Conservation (phyloP, 2,888 invertebrate genomes). For the Minunthozetes semirufus region DNA sequence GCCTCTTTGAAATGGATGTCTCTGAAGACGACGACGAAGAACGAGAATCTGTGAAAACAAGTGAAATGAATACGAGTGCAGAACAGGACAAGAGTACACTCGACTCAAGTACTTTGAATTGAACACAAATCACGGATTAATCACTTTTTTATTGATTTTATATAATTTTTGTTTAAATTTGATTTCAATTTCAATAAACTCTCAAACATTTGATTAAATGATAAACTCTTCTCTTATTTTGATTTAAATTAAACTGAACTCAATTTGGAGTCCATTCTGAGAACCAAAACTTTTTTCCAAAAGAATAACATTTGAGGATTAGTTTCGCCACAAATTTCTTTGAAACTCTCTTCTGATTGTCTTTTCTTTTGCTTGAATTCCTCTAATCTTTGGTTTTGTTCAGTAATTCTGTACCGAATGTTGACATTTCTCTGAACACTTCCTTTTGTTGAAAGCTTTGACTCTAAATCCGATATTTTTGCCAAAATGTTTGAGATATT, state of each 20-base stretch:
- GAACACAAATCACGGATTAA: too few relatives aligned
- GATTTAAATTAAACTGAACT: too few relatives aligned
- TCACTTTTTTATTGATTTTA: too few relatives aligned
- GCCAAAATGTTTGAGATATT: background rate
- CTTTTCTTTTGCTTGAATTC: background rate
- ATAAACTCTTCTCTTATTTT: too few relatives aligned
- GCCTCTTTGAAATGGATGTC: conserved; percentile 84
- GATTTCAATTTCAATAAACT: too few relatives aligned
- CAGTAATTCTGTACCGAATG: conserved; percentile 2
- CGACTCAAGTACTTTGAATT: background rate
- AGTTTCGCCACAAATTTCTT: background rate
- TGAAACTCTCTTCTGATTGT: background rate
- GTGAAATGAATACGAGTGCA: background rate
- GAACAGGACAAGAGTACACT: background rate
- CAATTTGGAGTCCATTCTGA: background rate
- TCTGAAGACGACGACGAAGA: conserved; percentile 86
- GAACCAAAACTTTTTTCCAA: background rate
- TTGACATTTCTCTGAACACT: background rate
- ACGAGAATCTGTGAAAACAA: conserved; percentile 45
- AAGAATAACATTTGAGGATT: background rate
- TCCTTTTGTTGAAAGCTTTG: background rate
- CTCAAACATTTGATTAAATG: too few relatives aligned
- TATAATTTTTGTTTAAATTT: too few relatives aligned
- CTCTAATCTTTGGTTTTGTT: background rate
- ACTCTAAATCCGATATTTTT: conserved; percentile 1